A percentile compares a stretch with the other conserved stretches of the same genome.
phyloP scores from a whole-genome alignment of 2,113 vertebrate genomes.

The Triplophysa rosa region DNA sequence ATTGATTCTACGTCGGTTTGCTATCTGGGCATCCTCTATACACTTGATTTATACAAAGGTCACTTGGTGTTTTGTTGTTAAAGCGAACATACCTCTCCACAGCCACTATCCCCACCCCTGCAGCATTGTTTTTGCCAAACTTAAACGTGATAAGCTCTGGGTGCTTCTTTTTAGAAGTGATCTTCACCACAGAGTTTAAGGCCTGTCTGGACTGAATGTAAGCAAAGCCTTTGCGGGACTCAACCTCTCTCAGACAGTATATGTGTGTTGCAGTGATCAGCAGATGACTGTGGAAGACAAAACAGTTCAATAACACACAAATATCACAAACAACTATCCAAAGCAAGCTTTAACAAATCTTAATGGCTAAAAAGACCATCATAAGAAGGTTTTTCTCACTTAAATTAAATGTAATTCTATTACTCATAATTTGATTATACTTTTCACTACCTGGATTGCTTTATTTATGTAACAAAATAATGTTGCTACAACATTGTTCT shows the following conservation, averaged over 20 bases:
- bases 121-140: constrained; percentile 90
- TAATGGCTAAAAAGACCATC: no score
- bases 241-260: constrained; percentile 97
- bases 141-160: constrained; percentile 98
- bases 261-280: constrained; percentile 96
- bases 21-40: no score
- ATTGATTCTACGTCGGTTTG: no score
- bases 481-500: no score
- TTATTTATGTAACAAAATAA: no score
- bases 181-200: constrained; percentile 95
- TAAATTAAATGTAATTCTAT: no score
- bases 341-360: no score
- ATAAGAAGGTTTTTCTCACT: no score
- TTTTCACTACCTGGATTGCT: no score
- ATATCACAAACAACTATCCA: no score
- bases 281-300: constrained; percentile 78
- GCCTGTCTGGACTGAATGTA: constrained; percentile 98
- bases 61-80: no score
- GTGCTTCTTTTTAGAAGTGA: constrained; percentile 98
- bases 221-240: constrained; percentile 89
- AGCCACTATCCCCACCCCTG: constrained; percentile 91
- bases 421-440: no score
- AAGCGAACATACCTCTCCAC: constrained; percentile 84
- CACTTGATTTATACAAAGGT: not conserved
- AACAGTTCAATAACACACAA: not conserved